Evolutionary conservation across 2,113 vertebrate species (phyloP), one percentile per base, ranked within the genome.

Genomic region (Pygathrix nemaeus): DNA sequence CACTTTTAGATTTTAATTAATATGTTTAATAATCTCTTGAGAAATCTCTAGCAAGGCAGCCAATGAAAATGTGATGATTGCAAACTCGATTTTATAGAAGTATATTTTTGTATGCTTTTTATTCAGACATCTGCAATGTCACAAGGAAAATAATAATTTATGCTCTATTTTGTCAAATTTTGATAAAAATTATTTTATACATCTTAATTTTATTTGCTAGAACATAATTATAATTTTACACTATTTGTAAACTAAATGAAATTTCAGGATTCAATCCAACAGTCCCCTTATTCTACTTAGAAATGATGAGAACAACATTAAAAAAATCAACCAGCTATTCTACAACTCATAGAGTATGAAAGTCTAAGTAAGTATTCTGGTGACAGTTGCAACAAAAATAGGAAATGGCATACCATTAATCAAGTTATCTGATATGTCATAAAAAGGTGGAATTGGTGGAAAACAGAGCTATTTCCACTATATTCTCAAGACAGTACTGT

Each of bases 401-500:
- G 92, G 98, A 98, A 97, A 95, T 98, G 96, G 95, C 95, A 96
- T 97, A 93, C 94, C 98, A 98, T 98, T 98, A 97, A 98, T 98
- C 98, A 98, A 95, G 96, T 96, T 98, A 98, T 96, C 95, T 96
- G 96, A 97, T 94, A 97, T 86, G 90, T 96, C 95, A 96, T 95
- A 97, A 50, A 87, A 98, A 98, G 96, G 89, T 97, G 70, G 97
- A 96, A 92, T 88, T 96, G 93, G 92, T 96, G 93, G 90, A 96
- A 98, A 95, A 95, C 95, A 93, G 93, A 98, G 97, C 96, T 97
- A 94, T 98, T 97, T 97, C 96, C 97, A 98, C 97, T 97, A 72
- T 88, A 97, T 98, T 97, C 98, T 98, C 95, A 92, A 97, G 97
- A 98, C 98, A 97, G 95, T 97, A 94, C 96, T 89, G 97, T 97